Conservation (phyloP, 2,888 invertebrate genomes). For the Nomada fucata region DNA sequence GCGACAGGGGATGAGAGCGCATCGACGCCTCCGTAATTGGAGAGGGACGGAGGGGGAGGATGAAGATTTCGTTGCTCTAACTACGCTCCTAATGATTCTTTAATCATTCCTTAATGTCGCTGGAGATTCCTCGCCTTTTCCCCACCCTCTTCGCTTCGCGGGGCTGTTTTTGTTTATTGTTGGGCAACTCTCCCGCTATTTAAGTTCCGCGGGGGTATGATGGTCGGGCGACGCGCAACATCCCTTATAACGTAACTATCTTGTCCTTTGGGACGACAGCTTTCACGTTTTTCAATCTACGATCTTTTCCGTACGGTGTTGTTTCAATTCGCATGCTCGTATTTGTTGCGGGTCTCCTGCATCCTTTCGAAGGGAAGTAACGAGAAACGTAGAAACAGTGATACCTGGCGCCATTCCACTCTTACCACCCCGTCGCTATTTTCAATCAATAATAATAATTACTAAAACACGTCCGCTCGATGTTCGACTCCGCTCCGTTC, state of each 20-base stretch:
- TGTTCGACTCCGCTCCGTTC: background rate
- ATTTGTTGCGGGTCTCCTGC: no score
- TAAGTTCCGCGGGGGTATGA: background rate
- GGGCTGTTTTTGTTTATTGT: background rate
- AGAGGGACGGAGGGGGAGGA: constrained; percentile 54
- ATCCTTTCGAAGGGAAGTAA: no score
- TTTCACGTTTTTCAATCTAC: no score
- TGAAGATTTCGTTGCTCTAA: constrained; percentile 59
- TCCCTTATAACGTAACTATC: no score
- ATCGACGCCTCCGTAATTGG: constrained; percentile 68
- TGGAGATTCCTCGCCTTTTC: background rate
- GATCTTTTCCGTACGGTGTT: no score
- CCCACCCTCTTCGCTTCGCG: background rate
- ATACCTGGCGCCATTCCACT: no score
- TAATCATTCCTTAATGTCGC: constrained; percentile 57
- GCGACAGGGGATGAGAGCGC: constrained; percentile 63
- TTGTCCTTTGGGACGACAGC: no score
- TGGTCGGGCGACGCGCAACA: no score
- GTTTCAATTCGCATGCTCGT: no score
- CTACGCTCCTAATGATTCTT: constrained; percentile 64
- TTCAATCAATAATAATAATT: background rate
- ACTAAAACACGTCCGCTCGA: no score
- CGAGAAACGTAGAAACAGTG: no score
- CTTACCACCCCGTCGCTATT: background rate
- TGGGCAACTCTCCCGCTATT: background rate